phyloP scores from a whole-genome alignment of 2,797 vertebrate species.

The Garrulus glandarius region DNA sequence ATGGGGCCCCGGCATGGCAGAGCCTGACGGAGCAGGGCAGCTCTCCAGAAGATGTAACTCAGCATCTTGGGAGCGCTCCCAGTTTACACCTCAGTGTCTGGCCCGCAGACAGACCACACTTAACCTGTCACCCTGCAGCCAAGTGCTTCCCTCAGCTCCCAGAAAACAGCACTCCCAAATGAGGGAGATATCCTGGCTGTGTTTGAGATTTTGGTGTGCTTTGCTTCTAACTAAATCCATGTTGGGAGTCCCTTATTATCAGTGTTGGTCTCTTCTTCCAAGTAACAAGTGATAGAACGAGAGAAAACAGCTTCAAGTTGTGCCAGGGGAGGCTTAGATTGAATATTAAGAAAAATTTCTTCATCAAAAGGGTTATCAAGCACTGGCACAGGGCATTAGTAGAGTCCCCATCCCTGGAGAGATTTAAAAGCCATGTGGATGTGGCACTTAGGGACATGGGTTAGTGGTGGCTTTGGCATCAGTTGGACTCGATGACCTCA shows the following conservation, averaged over 20 bases:
- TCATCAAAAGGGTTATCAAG: not conserved
- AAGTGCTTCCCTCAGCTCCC: not conserved
- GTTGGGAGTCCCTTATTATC: too few relatives aligned
- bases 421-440: not conserved
- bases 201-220: accelerated
- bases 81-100: constrained; percentile 7
- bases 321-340: not conserved
- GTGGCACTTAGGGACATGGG: not conserved
- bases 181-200: not conserved
- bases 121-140: not conserved
- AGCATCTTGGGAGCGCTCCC: constrained; percentile 27
- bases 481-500: accelerated
- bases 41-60: constrained; percentile 58
- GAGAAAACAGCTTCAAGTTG: not conserved
- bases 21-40: constrained; percentile 9
- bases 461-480: not conserved
- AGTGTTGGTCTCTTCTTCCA: not conserved
- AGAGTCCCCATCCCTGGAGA: not conserved
- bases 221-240: not conserved
- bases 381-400: not conserved
- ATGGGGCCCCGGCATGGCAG: not conserved
- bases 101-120: constrained; percentile 16
- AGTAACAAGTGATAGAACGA: accelerated
- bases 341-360: not conserved
- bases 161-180: not conserved